Conservation (phyloP, 2,797 vertebrate species). For the Ceryle rudis region DNA sequence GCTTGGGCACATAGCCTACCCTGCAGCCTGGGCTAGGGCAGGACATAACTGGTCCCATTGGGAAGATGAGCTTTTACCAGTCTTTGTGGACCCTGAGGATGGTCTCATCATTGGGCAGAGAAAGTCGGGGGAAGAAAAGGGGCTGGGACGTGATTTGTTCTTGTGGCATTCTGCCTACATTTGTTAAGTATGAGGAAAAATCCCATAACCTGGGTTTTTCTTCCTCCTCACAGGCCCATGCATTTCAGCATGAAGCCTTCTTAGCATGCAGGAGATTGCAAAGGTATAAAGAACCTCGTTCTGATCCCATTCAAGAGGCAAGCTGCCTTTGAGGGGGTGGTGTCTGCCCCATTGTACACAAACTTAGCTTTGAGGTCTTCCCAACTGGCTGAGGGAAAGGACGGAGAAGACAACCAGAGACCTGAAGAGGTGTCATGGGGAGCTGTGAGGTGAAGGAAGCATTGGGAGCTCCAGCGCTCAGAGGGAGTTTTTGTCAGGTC, state of each 20-base stretch:
- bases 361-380: not conserved
- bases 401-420: not conserved
- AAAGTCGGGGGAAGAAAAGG: not conserved
- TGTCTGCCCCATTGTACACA: not conserved
- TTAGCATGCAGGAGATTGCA: not conserved
- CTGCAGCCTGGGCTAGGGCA: fast-evolving
- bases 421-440: not conserved
- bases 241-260: not conserved
- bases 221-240: not conserved
- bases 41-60: not conserved
- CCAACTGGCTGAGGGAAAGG: not conserved
- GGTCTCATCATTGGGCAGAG: not conserved
- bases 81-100: not conserved
- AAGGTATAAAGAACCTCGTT: not conserved
- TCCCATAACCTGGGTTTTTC: slow-evolving; percentile 16
- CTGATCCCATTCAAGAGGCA: not conserved
- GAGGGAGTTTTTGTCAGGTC: not conserved
- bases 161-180: not conserved
- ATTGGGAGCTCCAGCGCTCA: not conserved
- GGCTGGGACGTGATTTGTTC: not conserved
- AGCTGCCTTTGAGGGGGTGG: not conserved
- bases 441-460: not conserved
- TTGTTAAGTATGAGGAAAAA: slow-evolving; percentile 22
- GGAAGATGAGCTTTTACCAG: not conserved
- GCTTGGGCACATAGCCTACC: not conserved